Evolutionary conservation across 1,140 invertebrate genomes (phyloP), one percentile per base, ranked within the genome.

Genomic region (Aphidius gifuensis): DNA sequence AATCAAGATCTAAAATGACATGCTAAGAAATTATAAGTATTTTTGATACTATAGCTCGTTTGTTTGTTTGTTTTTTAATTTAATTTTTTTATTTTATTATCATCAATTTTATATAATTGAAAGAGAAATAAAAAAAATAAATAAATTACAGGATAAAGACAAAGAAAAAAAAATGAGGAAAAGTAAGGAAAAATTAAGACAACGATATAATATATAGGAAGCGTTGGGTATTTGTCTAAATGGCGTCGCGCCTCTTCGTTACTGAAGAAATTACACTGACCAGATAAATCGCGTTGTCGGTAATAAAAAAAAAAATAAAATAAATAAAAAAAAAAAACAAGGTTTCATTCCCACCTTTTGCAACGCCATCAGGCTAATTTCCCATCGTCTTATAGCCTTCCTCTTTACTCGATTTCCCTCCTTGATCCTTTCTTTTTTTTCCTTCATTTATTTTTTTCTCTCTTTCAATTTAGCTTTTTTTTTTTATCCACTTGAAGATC

Each of bases 161-260:
- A 4, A 32, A 32, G 4, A 32, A 32, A 32, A 32, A 32, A 40
- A 40, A 55, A 53, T 40, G 50, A 55, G 53, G 1, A 49, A 5
- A 32, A 59, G 3, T 38, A 46, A 42, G 44, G 53, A 2, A 49
- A 5, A 32, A 59, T 21, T 38, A 46, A 42, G 44, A 59, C 11
- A 9, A 44, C 39, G 47, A 46, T 40, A 45, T 38, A 64, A 54
- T 9, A 51, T 7, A 51, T 8, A 42, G 53, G 55, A 59, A 49
- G 62, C 44, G 40, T 48, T 44, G 50, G 57, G 60, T 60, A 64
- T 64, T 64, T 64, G 58, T 60, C 58, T 64, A 64, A 64, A 64
- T 55, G 62, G 48, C 58, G 62, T 60, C 40, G 57, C 48, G 62
- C 39, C 53, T 55, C 53, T 64, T 64, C 58, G 44, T 58, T 64